A percentile compares a stretch with the other conserved stretches of the same genome.
Conservation (phyloP, 2,797 vertebrate genomes). For the Peromyscus aztecus region DNA sequence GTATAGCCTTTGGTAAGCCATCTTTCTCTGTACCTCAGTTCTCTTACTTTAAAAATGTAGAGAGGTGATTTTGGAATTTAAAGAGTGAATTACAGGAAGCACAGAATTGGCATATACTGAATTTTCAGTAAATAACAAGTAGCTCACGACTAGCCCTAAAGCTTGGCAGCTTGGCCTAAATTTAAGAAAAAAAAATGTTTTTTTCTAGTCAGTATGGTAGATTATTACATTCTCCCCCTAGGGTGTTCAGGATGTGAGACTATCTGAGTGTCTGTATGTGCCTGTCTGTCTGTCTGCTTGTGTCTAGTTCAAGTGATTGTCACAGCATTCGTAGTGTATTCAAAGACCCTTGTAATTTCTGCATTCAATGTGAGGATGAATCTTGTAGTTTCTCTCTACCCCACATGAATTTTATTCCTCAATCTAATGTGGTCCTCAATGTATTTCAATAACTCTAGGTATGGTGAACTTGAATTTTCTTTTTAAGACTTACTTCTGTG, state of each 20-base stretch:
- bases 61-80: neutral
- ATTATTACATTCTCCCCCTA: neutral
- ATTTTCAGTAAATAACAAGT: neutral
- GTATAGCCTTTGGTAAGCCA: neutral
- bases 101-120: neutral
- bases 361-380: neutral
- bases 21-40: neutral
- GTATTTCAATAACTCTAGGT: neutral
- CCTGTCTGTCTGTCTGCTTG: neutral
- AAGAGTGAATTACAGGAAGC: neutral
- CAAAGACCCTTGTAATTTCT: neutral
- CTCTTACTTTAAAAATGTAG: constrained; percentile 32
- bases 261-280: neutral
- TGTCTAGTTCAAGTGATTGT: neutral
- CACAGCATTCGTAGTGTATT: neutral
- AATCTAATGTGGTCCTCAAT: neutral
- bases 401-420: neutral
- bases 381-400: neutral
- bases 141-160: neutral
- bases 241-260: neutral
- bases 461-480: neutral
- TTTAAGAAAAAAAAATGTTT: neutral
- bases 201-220: neutral
- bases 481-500: neutral
- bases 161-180: neutral